Conservation (phyloP, 2,113 vertebrate species). For the Mirounga angustirostris region DNA sequence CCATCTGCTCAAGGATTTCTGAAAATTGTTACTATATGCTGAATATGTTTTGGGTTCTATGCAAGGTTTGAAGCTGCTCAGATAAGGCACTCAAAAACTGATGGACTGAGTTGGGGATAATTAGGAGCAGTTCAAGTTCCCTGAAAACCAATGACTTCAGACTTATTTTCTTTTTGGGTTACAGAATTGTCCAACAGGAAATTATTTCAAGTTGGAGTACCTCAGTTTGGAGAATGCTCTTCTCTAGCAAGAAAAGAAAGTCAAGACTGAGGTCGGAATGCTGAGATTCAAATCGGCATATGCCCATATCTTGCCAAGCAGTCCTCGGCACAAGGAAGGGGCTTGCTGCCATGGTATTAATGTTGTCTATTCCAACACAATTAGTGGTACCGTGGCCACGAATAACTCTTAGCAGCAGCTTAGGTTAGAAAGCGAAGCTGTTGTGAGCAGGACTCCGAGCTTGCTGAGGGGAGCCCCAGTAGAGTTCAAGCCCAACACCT, state of each 20-base stretch:
- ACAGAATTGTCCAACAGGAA: neutral
- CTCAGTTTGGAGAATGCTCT: neutral
- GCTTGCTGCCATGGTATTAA: neutral
- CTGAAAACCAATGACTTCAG: neutral
- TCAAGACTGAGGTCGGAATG: neutral
- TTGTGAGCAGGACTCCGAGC: slow-evolving; percentile 62
- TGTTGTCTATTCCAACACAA: neutral
- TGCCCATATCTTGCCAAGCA: too few relatives aligned
- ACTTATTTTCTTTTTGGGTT: neutral
- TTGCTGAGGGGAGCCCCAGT: slow-evolving; percentile 26
- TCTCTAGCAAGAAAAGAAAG: neutral
- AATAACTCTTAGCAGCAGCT: neutral
- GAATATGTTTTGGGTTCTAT: neutral
- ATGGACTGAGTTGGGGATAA: neutral
- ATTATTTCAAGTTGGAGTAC: neutral
- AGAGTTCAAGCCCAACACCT: slow-evolving; percentile 52
- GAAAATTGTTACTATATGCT: neutral
- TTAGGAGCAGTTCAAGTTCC: neutral
- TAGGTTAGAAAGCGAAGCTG: neutral
- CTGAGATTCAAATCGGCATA: neutral
- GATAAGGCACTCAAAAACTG: neutral
- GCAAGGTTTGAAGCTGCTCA: neutral
- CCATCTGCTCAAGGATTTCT: neutral
- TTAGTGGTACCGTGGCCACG: neutral
- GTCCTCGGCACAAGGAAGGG: neutral